Conservation (phyloP, 2,797 vertebrate species). For the Sciaenops ocellatus region DNA sequence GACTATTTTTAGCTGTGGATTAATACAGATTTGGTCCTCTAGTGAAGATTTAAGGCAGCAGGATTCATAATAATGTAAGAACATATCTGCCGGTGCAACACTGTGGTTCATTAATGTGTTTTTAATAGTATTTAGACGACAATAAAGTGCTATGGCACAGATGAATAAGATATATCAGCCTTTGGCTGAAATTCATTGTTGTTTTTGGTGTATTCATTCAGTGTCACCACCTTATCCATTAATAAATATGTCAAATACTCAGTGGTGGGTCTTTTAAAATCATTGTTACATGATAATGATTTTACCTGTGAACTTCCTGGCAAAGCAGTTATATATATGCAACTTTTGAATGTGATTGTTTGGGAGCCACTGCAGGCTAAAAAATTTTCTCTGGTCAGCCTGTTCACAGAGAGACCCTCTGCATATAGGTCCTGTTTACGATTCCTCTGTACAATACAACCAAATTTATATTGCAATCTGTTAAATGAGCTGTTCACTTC, state of each 20-base stretch:
- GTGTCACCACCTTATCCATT: neutral
- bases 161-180: neutral
- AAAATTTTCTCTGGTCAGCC: neutral
- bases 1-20: constrained; percentile 17
- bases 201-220: neutral
- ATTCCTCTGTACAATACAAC: constrained; percentile 37
- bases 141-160: neutral
- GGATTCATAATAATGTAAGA: neutral
- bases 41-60: constrained; percentile 1
- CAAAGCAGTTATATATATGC: neutral
- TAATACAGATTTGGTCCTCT: constrained; percentile 9
- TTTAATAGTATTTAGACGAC: neutral
- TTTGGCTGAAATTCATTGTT: neutral
- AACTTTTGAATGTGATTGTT: neutral
- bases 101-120: neutral
- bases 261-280: constrained; percentile 2
- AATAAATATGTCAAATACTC: neutral
- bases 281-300: neutral
- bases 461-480: constrained; percentile 59
- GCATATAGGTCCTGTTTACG: constrained; percentile 51
- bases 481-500: constrained; percentile 74
- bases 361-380: neutral
- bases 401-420: neutral
- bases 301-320: neutral
- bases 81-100: neutral